A percentile compares a stretch with the other conserved stretches of the same genome.
Conservation (phyloP, 2,113 vertebrate species). For the Heloderma charlesbogerti region DNA sequence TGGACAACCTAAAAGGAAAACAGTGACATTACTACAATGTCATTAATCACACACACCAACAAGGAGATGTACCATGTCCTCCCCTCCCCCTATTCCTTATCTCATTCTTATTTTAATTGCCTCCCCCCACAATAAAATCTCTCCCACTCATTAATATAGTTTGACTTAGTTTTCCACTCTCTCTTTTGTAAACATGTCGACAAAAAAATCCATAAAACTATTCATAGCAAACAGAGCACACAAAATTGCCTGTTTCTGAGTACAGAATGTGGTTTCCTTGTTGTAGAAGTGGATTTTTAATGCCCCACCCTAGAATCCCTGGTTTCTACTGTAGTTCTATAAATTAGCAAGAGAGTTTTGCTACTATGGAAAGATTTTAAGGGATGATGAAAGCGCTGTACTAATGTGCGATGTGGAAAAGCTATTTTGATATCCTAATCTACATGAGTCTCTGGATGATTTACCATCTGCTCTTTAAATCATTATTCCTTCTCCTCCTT, state of each 20-base stretch:
- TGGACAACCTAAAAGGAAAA: background rate
- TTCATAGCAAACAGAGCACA: background rate
- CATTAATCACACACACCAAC: too few relatives aligned
- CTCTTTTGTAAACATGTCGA: background rate
- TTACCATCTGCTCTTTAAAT: conserved; percentile 30
- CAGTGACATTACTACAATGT: background rate
- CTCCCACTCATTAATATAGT: background rate
- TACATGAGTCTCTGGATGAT: conserved; percentile 25
- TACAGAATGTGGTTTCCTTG: background rate
- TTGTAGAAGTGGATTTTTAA: background rate
- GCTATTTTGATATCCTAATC: conserved; percentile 27
- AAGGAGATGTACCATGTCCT: background rate
- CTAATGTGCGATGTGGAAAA: conserved; percentile 12
- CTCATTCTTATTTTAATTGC: background rate
- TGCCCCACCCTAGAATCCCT: background rate
- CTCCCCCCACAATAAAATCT: background rate
- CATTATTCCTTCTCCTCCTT: conserved; percentile 13
- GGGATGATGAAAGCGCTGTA: background rate
- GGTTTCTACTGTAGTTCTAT: background rate
- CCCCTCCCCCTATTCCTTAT: background rate
- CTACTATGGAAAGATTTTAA: background rate
- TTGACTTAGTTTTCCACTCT: background rate
- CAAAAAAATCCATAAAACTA: background rate
- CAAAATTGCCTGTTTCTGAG: background rate
- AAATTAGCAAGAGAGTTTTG: background rate